Evolutionary conservation across 2,797 vertebrate genomes (phyloP).

Genomic region (Scomberomorus guttatus): DNA sequence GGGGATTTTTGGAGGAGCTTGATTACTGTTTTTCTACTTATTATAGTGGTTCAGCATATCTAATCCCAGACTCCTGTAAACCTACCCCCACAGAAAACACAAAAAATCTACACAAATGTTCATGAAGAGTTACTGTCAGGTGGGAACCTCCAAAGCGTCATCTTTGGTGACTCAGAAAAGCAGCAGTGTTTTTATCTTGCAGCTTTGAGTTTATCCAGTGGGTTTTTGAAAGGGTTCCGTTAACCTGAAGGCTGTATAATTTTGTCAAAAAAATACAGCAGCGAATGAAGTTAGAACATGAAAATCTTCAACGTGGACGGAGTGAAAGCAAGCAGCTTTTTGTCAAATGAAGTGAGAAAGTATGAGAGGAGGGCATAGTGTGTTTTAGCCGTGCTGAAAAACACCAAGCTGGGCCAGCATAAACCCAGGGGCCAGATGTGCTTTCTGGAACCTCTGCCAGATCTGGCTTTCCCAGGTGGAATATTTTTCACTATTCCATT

Average conservation of each 20-base stretch:
- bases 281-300: not conserved
- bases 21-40: slow-evolving; percentile 55
- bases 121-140: not conserved
- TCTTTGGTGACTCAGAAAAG: slow-evolving; percentile 8
- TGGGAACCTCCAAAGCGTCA: not conserved
- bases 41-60: slow-evolving; percentile 44
- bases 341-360: slow-evolving; percentile 34
- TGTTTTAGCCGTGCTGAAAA: slow-evolving; percentile 40
- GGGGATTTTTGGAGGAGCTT: slow-evolving; percentile 36
- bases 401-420: slow-evolving; percentile 53
- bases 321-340: not conserved
- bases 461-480: slow-evolving; percentile 42
- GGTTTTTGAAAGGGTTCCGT: slow-evolving; percentile 21
- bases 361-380: slow-evolving; percentile 33
- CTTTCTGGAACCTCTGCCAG: slow-evolving; percentile 37
- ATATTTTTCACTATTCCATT: slow-evolving; percentile 37
- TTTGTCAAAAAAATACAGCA: slow-evolving; percentile 10
- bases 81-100: slow-evolving; percentile 10
- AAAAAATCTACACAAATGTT: not conserved
- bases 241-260: not conserved
- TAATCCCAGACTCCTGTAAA: slow-evolving; percentile 30
- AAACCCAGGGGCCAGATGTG: slow-evolving; percentile 62
- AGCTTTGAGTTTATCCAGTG: not conserved
- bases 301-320: slow-evolving; percentile 1
- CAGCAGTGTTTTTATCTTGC: not conserved